Evolutionary conservation across 2,797 vertebrate species (phyloP).

Genomic region (Scleropages formosus): DNA sequence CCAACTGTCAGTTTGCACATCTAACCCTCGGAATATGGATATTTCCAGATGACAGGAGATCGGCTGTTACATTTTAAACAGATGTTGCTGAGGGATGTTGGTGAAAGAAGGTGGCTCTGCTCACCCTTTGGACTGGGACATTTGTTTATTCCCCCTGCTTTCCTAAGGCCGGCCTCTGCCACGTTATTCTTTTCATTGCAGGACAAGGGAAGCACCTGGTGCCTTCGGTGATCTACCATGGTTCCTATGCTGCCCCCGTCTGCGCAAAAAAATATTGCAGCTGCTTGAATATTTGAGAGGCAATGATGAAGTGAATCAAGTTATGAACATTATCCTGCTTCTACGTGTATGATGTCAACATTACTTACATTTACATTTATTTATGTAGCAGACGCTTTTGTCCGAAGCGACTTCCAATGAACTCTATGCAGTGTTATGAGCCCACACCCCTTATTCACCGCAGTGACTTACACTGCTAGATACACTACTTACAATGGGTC

Average conservation of each 20-base stretch:
- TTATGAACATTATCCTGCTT: too few species aligned
- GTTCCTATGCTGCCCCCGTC: conserved; percentile 65
- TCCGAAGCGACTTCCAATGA: too few species aligned
- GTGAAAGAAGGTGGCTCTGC: not conserved
- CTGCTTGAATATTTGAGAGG: not conserved
- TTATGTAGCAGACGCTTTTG: too few species aligned
- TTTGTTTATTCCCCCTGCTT: not conserved
- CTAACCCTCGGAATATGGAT: not conserved
- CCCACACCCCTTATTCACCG: too few species aligned
- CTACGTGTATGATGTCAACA: too few species aligned
- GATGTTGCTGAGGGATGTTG: not conserved
- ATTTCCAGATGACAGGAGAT: not conserved
- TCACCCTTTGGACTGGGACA: not conserved
- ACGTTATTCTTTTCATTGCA: not conserved
- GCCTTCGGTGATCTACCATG: conserved; percentile 34
- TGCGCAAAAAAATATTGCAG: conserved; percentile 51
- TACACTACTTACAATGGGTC: too few species aligned
- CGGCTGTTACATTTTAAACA: not conserved
- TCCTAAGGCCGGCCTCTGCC: not conserved
- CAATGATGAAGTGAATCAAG: too few species aligned
- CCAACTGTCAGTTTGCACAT: conserved; percentile 19
- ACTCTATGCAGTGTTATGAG: too few species aligned
- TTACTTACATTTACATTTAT: too few species aligned
- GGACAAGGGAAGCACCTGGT: not conserved
- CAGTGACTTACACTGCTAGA: too few species aligned